A percentile compares a stretch with the other conserved stretches of the same genome.
phyloP scores from a whole-genome alignment of 1,140 invertebrate genomes.

The Euura lappo region DNA sequence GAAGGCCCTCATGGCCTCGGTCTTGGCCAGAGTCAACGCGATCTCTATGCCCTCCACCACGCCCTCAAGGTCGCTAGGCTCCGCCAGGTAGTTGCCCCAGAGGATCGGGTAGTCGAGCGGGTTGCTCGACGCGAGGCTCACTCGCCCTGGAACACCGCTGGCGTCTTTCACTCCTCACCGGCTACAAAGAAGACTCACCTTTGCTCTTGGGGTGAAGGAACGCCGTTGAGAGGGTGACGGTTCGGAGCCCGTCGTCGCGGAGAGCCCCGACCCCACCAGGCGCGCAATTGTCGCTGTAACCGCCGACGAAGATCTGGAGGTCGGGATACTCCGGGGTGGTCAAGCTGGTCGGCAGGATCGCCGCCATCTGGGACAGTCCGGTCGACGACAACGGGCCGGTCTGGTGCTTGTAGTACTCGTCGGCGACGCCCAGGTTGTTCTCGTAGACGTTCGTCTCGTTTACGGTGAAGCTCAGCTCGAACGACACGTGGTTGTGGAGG shows the following conservation, averaged over 20 bases:
- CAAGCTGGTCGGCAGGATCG: constrained; percentile 63
- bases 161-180: background rate
- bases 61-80: constrained; percentile 53
- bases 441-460: constrained; percentile 5
- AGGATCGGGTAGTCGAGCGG: constrained; percentile 65
- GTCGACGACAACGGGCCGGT: constrained; percentile 79
- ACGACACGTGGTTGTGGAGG: constrained; percentile 58
- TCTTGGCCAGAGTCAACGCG: constrained; percentile 39
- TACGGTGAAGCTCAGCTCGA: constrained; percentile 35
- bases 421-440: constrained; percentile 19
- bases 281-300: constrained; percentile 51
- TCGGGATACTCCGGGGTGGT: constrained; percentile 58
- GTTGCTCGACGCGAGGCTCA: constrained; percentile 54
- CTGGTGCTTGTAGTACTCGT: constrained; percentile 60
- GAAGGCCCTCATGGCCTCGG: constrained; percentile 37
- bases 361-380: constrained; percentile 69
- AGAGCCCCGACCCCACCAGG: constrained; percentile 41
- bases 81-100: constrained; percentile 64
- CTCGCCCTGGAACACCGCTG: constrained; percentile 57
- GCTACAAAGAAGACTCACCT: constrained; percentile 59
- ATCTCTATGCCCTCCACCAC: constrained; percentile 53
- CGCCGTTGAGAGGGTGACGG: constrained; percentile 65
- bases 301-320: constrained; percentile 59
- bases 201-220: constrained; percentile 76
- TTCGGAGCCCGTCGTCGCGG: constrained; percentile 43